phyloP scores from a whole-genome alignment of 2,888 invertebrate species.

The Nebria brevicollis region DNA sequence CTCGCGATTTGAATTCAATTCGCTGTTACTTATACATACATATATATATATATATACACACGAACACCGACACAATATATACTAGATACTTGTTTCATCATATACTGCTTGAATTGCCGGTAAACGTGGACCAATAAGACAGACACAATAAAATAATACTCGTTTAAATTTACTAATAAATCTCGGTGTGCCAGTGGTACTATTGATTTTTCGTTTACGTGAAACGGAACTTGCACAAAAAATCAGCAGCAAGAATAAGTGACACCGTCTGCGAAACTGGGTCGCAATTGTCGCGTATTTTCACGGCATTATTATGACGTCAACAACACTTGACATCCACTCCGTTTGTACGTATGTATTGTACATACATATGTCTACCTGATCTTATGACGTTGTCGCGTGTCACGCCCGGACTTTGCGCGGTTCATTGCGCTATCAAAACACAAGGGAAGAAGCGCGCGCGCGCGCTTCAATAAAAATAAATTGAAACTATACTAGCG shows the following conservation, averaged over 20 bases:
- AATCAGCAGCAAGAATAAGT: background rate
- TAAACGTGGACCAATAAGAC: background rate
- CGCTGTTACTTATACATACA: constrained; percentile 38
- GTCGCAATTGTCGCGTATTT: constrained; percentile 38
- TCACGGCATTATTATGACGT: constrained; percentile 40
- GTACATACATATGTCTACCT: background rate
- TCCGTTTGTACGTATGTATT: constrained; percentile 6
- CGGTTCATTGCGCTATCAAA: background rate
- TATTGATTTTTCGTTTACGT: background rate
- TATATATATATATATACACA: too few species aligned
- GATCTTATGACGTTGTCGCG: background rate
- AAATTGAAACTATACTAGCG: background rate
- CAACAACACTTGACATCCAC: constrained; percentile 41
- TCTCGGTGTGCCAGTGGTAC: background rate
- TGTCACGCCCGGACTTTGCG: background rate
- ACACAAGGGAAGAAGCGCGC: background rate
- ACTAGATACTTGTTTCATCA: constrained; percentile 38
- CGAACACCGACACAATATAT: background rate
- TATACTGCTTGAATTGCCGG: background rate
- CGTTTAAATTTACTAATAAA: background rate
- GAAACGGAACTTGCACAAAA: background rate
- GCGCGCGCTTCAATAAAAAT: background rate
- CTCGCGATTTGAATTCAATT: constrained; percentile 45
- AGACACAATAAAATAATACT: background rate
- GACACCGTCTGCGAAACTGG: constrained; percentile 19